Base-by-base conservation (phyloP, 2,888 invertebrate species). In the Netelia melanura region DNA sequence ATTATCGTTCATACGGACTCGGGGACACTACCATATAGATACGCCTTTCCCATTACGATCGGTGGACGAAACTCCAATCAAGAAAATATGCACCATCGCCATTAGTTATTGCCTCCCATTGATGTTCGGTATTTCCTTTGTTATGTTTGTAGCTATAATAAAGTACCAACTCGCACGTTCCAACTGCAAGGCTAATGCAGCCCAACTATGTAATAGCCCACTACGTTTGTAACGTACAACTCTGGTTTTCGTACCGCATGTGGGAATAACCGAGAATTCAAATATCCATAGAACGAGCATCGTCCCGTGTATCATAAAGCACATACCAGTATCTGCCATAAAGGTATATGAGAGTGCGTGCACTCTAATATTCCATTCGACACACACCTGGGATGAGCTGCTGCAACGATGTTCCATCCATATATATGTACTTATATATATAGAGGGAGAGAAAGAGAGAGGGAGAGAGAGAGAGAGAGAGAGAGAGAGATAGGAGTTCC, bases 321-420 rank as follows among this genome's bases (percentile, higher is more conserved):
- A 11, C n/a, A 54, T 5, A 14, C 54, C 3, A 14, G 11, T n/a
- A 3, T 5, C 54, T n/a, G 11, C 14, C 8, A 48, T 38, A 62
- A 38, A 58, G 58, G 17, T 44, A 23, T 61, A 61, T 38, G 61
- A 23, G 61, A 56, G 25, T 68, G 61, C 48, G 74, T 44, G 64
- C 44, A 75, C 44, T 67, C 65, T 67, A 65, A 67, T 78, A 78
- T 74, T 78, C 68, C 68, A 83, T 74, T 62, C 74, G 58, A 52
- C 74, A 58, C 70, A 48, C 14, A 56, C 48, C 62, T 52, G 38
- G 71, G 52, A 52, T 48, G 38, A 38, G 38, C 38, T 38, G 38
- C 38, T 38, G 38, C 38, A 38, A 38, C 38, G 6, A 23, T 43
- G 11, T 17, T 8, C 21, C 10, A 54, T 21, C 17, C 58, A 52